phyloP scores from a whole-genome alignment of 2,888 invertebrate species.

The Eupithecia exiguata region DNA sequence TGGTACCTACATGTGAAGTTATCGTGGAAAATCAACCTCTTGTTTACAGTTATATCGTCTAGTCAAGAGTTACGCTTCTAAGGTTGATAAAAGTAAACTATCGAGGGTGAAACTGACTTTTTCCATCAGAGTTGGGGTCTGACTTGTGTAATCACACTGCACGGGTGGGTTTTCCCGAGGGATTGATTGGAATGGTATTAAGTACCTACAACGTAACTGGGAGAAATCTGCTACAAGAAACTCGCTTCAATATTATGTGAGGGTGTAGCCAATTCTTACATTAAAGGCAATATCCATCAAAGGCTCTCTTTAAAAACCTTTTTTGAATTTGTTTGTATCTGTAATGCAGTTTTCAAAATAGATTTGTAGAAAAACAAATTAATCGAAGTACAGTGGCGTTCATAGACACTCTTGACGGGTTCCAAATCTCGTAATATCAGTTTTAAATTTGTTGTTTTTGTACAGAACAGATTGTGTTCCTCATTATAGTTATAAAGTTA shows the following conservation, averaged over 20 bases:
- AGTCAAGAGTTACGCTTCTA: too few species aligned
- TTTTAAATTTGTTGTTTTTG: too few species aligned
- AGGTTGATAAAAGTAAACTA: not conserved
- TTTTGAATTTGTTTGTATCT: not conserved
- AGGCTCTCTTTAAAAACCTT: not conserved
- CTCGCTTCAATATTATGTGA: not conserved
- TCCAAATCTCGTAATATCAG: too few species aligned
- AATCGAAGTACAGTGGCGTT: too few species aligned
- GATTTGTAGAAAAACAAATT: not conserved
- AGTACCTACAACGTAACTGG: constrained; percentile 1
- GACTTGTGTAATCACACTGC: constrained; percentile 25
- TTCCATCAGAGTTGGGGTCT: not conserved
- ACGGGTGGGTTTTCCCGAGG: constrained; percentile 23
- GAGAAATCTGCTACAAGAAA: not conserved
- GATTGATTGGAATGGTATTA: constrained; percentile 18
- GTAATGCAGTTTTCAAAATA: not conserved
- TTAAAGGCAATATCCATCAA: not conserved
- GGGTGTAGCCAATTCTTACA: not conserved
- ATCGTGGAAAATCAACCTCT: too few species aligned
- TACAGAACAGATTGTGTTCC: too few species aligned
- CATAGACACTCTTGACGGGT: too few species aligned
- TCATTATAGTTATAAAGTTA: too few species aligned
- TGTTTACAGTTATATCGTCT: too few species aligned
- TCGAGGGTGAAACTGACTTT: not conserved
- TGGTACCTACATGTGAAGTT: too few species aligned